Conservation (phyloP, 2,888 invertebrate species). For the Bombylius major region DNA sequence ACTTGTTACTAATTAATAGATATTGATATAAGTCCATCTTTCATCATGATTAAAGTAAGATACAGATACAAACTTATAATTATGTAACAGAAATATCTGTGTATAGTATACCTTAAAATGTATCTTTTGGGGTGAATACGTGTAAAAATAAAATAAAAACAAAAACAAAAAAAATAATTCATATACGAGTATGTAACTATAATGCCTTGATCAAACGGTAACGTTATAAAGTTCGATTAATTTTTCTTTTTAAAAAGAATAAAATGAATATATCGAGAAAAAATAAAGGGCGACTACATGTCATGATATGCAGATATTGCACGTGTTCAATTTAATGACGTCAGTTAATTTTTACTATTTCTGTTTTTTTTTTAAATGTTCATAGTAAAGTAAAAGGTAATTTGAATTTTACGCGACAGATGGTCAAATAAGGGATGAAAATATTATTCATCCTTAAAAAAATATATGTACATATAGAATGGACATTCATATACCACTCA, state of each 20-base stretch:
- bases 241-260: not conserved
- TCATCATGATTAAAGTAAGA: too few species aligned
- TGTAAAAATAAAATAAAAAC: too few species aligned
- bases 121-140: too few species aligned
- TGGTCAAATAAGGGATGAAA: constrained; percentile 14
- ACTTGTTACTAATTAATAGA: too few species aligned
- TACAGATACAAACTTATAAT: too few species aligned
- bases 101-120: too few species aligned
- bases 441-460: not conserved
- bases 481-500: not conserved
- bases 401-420: constrained; percentile 14
- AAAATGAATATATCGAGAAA: not conserved
- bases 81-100: too few species aligned
- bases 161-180: too few species aligned
- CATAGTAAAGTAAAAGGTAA: not conserved
- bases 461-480: not conserved
- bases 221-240: too few species aligned
- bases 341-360: not conserved
- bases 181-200: too few species aligned
- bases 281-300: constrained; percentile 1
- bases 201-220: too few species aligned
- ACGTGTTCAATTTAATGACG: constrained; percentile 13
- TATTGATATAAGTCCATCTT: too few species aligned
- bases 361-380: not conserved
- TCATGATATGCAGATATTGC: constrained; percentile 16